Base-by-base conservation (phyloP, 2,888 invertebrate genomes). In the Ypsolopha scabrella region DNA sequence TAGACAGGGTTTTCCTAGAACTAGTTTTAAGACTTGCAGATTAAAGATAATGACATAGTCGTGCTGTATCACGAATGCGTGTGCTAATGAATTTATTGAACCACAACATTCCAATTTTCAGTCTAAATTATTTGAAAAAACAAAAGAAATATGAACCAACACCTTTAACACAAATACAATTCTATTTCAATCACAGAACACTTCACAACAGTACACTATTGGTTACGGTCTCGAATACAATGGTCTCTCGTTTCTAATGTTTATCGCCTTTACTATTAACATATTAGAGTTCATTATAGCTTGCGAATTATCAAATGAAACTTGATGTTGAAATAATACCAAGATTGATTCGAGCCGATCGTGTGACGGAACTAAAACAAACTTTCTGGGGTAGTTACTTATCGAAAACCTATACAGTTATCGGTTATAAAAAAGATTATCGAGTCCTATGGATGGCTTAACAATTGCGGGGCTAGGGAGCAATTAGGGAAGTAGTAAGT, bases 361-460 rank as follows among this genome's bases (percentile, higher is more conserved):
- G 66, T 67, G 67, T 66, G 65, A 68, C 67, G 64, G 62, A 67
- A 68, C 57, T 70, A 68, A 72, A 72, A 74, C 69, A 75, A 74
- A 71, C 67, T 65, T 59, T 61, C 60, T 54, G 52, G 50, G 52
- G 55, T 46, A 45, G 13, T 45, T 60, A 56, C 62, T 66, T 68
- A 65, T 68, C 66, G 64, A 58, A 64, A 66, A 69, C 76, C 76
- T 74, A 74, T 77, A 76, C 68, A n/a, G 69, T 72, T 67, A 72
- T 71, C 67, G 64, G 68, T 69, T 72, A 75, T 79, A 71, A 79
- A 80, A 80, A 80, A 77, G 78, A 80, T 80, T 78, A 78, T 73
- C 65, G 69, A 62, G 65, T 69, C 66, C 70, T 65, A 24, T 24
- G 2, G 24, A 24, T 24, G 2, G 24, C 24, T 24, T 24, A 2